Conservation (phyloP, 2,888 invertebrate species). For the Vanessa cardui region DNA sequence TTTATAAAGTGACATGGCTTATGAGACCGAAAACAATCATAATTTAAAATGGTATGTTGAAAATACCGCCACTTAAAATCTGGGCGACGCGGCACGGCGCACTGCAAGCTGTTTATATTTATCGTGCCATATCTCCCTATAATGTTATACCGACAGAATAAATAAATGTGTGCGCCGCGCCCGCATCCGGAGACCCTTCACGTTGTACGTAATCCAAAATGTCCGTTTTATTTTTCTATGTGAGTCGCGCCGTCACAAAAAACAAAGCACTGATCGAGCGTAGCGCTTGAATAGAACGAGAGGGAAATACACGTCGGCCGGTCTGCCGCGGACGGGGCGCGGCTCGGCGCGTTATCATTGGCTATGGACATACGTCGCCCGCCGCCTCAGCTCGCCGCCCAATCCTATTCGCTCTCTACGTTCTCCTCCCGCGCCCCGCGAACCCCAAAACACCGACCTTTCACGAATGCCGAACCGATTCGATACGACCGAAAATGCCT, state of each 20-base stretch:
- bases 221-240: constrained; percentile 80
- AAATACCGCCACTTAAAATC: constrained; percentile 48
- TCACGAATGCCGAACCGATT: constrained; percentile 80
- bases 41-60: constrained; percentile 54
- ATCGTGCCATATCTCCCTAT: constrained; percentile 74
- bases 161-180: constrained; percentile 69
- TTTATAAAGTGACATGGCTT: neutral
- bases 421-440: constrained; percentile 70
- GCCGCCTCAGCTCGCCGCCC: constrained; percentile 66
- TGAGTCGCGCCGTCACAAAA: constrained; percentile 68
- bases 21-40: constrained; percentile 38
- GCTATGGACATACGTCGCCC: constrained; percentile 58
- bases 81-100: constrained; percentile 33
- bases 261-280: constrained; percentile 70
- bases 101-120: constrained; percentile 73
- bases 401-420: constrained; percentile 54
- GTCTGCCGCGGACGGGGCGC: constrained; percentile 66
- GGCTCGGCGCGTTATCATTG: constrained; percentile 62
- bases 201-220: constrained; percentile 75
- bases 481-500: constrained; percentile 81
- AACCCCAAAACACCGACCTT: constrained; percentile 75
- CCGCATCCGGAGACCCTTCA: constrained; percentile 77
- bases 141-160: constrained; percentile 68
- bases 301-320: constrained; percentile 55
- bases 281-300: constrained; percentile 60